Conservation (phyloP, 1,140 invertebrate genomes). For the Camponotus vicinus region DNA sequence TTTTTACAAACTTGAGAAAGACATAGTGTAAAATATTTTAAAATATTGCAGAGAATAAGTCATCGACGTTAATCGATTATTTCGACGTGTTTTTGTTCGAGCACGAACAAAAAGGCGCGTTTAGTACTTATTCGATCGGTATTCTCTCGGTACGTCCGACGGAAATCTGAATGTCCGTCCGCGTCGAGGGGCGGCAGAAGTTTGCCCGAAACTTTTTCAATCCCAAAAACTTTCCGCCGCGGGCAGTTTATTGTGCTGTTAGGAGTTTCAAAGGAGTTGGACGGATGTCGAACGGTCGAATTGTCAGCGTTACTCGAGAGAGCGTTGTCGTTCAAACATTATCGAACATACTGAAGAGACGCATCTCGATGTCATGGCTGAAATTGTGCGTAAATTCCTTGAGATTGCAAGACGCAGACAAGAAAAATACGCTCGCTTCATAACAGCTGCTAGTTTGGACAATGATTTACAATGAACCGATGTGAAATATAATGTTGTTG, state of each 20-base stretch:
- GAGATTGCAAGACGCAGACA: conserved; percentile 23
- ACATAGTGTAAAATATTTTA: not conserved
- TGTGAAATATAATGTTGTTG: not conserved
- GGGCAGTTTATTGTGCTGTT: conserved; percentile 80
- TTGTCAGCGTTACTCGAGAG: conserved; percentile 66
- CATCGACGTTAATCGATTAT: conserved; percentile 34
- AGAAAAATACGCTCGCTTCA: conserved; percentile 16
- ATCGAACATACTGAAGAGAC: conserved; percentile 54
- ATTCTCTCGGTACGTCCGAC: conserved; percentile 73
- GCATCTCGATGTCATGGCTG: conserved; percentile 25
- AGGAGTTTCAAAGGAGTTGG: conserved; percentile 78
- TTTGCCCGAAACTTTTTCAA: conserved; percentile 81
- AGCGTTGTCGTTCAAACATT: conserved; percentile 65
- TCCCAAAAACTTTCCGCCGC: conserved; percentile 77
- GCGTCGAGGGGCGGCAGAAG: conserved; percentile 72
- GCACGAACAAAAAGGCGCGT: conserved; percentile 45
- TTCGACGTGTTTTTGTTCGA: conserved; percentile 49
- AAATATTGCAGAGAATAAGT: not conserved
- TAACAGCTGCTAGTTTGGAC: not conserved
- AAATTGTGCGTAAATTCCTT: conserved; percentile 34
- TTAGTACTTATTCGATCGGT: conserved; percentile 67
- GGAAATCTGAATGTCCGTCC: conserved; percentile 81
- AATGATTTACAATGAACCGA: not conserved
- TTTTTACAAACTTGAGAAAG: not conserved
- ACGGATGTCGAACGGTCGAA: conserved; percentile 69